A percentile compares a stretch with the other conserved stretches of the same genome.
These are phyloP conservation scores for Bufo gargarizans DNA, from an alignment of 2,113 vertebrate genomes.

Conservation along the genomic window DNA sequence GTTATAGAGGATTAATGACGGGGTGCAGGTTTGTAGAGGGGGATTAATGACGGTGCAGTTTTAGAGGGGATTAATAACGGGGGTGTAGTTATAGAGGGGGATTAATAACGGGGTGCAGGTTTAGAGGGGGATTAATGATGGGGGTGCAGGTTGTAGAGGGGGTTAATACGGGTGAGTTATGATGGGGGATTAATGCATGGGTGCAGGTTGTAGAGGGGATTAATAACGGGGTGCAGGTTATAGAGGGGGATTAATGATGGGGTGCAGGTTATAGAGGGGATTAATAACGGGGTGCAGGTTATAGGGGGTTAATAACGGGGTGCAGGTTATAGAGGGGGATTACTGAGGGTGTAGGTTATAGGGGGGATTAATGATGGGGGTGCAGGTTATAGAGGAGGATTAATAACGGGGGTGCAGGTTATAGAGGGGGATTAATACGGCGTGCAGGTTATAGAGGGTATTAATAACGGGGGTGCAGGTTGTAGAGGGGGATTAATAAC, in stretches of 20 bases:
- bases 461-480: neutral
- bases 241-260: neutral
- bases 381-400: neutral
- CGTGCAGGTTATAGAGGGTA: neutral
- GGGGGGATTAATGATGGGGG: too few relatives aligned
- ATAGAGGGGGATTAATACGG: neutral
- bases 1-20: too few relatives aligned
- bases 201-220: neutral
- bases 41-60: too few relatives aligned
- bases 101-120: too few relatives aligned
- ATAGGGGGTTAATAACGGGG: neutral
- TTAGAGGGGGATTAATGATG: too few relatives aligned
- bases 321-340: neutral
- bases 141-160: too few relatives aligned
- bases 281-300: neutral
- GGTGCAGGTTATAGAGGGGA: neutral
- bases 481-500: neutral
- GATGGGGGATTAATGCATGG: too few relatives aligned
- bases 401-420: neutral
- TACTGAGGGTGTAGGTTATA: neutral
- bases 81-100: too few relatives aligned
- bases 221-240: neutral
- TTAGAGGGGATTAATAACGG: too few relatives aligned
- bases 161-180: too few relatives aligned
- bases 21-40: too few relatives aligned